Evolutionary conservation across 2,113 vertebrate species (phyloP).

Genomic region (Psilopsiagon aymara): DNA sequence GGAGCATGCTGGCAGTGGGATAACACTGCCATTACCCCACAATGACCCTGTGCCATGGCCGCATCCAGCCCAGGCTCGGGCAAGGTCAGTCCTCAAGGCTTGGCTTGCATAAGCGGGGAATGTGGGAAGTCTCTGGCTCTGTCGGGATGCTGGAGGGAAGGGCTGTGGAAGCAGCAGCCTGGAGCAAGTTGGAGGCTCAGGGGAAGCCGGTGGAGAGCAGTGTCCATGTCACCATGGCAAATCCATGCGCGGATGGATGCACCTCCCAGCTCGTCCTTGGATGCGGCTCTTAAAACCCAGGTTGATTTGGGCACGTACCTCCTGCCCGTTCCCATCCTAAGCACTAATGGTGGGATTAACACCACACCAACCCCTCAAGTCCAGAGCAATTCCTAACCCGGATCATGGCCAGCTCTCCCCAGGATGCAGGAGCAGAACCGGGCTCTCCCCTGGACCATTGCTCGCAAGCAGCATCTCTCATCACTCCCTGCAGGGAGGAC

Average conservation of each 20-base stretch:
- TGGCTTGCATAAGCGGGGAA: rapidly evolving
- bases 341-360: background rate
- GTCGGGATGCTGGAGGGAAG: background rate
- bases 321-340: background rate
- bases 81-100: rapidly evolving
- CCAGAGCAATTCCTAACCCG: rapidly evolving
- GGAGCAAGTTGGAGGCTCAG: background rate
- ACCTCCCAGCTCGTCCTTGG: background rate
- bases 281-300: background rate
- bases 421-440: background rate
- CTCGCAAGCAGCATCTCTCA: background rate
- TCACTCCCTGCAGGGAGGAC: background rate
- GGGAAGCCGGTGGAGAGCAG: background rate
- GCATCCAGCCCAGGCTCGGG: background rate
- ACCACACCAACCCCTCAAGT: no score
- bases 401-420: background rate
- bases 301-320: background rate
- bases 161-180: background rate
- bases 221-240: rapidly evolving
- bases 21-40: background rate
- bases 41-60: rapidly evolving
- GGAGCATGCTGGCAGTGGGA: rapidly evolving
- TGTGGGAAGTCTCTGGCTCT: background rate
- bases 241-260: rapidly evolving
- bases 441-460: rapidly evolving